These are phyloP conservation scores for Notolabrus celidotus DNA, from an alignment of 2,797 vertebrate genomes.

Conservation along the genomic window DNA sequence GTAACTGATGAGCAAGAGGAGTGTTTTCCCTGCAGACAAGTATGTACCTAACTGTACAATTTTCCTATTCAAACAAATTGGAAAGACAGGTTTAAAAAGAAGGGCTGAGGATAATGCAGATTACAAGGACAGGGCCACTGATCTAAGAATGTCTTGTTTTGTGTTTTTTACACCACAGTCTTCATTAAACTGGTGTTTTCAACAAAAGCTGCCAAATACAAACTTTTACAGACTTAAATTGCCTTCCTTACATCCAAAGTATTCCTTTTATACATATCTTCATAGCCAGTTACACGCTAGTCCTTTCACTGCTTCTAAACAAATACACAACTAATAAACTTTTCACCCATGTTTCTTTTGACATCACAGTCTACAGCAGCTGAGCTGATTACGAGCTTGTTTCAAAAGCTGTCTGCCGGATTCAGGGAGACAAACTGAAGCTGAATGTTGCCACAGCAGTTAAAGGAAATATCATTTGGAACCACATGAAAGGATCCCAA, in stretches of 20 bases:
- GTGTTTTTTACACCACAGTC: too few species aligned
- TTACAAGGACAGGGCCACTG: not conserved
- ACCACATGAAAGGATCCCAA: conserved; percentile 34
- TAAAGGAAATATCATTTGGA: conserved; percentile 33
- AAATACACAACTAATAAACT: conserved; percentile 4
- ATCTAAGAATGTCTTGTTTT: conserved; percentile 1
- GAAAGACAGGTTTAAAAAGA: not conserved
- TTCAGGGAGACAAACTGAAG: conserved; percentile 16
- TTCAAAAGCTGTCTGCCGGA: conserved; percentile 14
- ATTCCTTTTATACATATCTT: not conserved
- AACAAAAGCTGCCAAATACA: conserved; percentile 9
- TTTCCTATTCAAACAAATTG: conserved; percentile 32
- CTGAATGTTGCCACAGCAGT: conserved; percentile 24
- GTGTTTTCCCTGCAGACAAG: conserved; percentile 32
- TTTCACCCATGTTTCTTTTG: conserved; percentile 18
- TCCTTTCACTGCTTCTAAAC: conserved; percentile 5
- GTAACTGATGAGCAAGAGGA: conserved; percentile 36
- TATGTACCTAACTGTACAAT: conserved; percentile 13
- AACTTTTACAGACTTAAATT: conserved; percentile 2
- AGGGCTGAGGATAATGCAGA: not conserved
- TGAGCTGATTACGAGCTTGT: conserved; percentile 22
- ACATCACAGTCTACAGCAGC: not conserved
- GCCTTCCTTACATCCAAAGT: conserved; percentile 1
- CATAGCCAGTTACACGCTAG: conserved; percentile 10
- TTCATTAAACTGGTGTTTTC: conserved; percentile 1